Evolutionary conservation across 2,888 invertebrate genomes (phyloP).

Genomic region (Drosophila cracens): DNA sequence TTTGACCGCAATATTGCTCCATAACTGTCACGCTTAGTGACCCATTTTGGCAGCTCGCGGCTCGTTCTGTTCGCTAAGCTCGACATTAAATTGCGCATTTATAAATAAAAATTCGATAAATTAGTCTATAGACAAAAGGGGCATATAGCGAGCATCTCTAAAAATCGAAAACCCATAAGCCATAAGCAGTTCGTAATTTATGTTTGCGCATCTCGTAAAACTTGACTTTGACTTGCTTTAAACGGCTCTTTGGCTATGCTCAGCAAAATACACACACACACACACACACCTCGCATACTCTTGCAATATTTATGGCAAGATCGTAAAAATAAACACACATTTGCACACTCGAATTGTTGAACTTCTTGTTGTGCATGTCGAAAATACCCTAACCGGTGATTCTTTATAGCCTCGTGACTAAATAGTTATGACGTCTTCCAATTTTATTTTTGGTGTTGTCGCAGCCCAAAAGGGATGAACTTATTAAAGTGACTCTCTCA

Average conservation of each 20-base stretch:
- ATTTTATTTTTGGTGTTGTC: background rate
- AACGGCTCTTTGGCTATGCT: conserved; percentile 48
- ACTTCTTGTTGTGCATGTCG: conserved; percentile 13
- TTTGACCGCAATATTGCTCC: conserved; percentile 64
- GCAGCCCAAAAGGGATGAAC: background rate
- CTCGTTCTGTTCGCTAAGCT: conserved; percentile 13
- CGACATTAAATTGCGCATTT: conserved; percentile 66
- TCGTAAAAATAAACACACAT: conserved; percentile 13
- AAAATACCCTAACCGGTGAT: conserved; percentile 15
- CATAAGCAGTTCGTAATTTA: conserved; percentile 71
- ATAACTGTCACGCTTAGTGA: conserved; percentile 77
- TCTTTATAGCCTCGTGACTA: background rate
- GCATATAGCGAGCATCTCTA: conserved; percentile 20
- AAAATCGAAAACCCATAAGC: conserved; percentile 39
- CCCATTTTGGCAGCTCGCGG: conserved; percentile 66
- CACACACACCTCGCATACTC: conserved; percentile 26
- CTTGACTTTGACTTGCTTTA: conserved; percentile 75
- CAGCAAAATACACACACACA: conserved; percentile 37
- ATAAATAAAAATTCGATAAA: conserved; percentile 72
- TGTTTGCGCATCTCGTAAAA: conserved; percentile 63
- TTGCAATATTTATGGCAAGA: conserved; percentile 44
- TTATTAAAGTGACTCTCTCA: background rate
- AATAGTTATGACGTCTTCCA: background rate
- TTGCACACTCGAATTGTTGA: conserved; percentile 6
- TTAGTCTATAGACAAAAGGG: conserved; percentile 47